Evolutionary conservation across 2,888 invertebrate genomes (phyloP).

Genomic region (Sphaerophoria rueppellii): DNA sequence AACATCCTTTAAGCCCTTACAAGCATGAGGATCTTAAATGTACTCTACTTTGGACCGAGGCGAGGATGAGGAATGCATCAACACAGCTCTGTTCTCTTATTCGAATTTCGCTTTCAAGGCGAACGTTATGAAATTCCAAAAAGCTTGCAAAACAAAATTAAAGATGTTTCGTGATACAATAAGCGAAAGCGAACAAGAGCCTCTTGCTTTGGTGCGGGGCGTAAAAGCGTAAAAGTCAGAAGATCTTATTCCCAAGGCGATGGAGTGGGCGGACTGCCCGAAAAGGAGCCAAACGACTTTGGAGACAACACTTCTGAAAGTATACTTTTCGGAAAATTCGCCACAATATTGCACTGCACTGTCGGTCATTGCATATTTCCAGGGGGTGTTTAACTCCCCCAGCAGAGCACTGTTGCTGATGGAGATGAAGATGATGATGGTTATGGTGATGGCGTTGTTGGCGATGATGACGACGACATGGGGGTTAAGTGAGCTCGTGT

Average conservation of each 20-base stretch:
- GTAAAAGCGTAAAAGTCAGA: conserved; percentile 21
- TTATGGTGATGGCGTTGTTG: background rate
- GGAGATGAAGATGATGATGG: background rate
- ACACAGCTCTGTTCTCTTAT: conserved; percentile 10
- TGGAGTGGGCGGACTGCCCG: conserved; percentile 23
- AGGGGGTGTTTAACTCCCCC: background rate
- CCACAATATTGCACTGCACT: conserved; percentile 64
- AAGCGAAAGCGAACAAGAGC: background rate
- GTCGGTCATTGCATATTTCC: conserved; percentile 17
- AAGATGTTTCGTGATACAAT: conserved; percentile 67
- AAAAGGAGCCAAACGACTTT: conserved; percentile 56
- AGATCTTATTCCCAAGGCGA: background rate
- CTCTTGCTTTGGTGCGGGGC: background rate
- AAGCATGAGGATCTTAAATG: background rate
- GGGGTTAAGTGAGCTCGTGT: background rate
- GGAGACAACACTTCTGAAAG: conserved; percentile 66
- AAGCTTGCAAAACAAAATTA: conserved; percentile 66
- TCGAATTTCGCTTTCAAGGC: background rate
- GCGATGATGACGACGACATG: background rate
- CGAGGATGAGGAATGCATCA: conserved; percentile 15
- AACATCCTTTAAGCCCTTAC: conserved; percentile 42
- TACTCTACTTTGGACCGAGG: background rate
- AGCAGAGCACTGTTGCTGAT: background rate
- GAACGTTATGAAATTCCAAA: conserved; percentile 65
- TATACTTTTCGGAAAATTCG: conserved; percentile 60